phyloP scores from a whole-genome alignment of 1,140 invertebrate genomes.

The Oedothorax gibbosus region DNA sequence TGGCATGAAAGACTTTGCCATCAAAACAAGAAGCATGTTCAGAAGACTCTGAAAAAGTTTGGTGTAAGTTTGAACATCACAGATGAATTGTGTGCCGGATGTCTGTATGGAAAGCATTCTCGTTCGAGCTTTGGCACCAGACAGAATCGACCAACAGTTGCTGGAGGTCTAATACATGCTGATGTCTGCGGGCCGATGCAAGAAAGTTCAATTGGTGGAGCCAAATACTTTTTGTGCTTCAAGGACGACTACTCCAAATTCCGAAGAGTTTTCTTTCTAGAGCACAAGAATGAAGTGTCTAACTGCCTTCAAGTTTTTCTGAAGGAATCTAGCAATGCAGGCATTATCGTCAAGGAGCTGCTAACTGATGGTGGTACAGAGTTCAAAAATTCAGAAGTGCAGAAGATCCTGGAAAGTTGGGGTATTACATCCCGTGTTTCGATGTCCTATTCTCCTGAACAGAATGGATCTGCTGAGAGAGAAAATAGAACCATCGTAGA shows the following conservation, averaged over 20 bases:
- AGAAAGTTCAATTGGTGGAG: background rate
- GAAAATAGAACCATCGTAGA: slow-evolving; percentile 69
- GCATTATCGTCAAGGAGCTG: background rate
- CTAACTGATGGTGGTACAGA: background rate
- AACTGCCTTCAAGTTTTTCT: background rate
- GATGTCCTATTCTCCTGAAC: slow-evolving; percentile 70
- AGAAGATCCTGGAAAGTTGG: background rate
- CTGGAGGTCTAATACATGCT: background rate
- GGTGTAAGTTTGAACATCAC: background rate
- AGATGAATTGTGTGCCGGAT: background rate
- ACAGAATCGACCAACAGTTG: background rate
- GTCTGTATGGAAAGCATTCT: background rate
- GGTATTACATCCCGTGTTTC: background rate
- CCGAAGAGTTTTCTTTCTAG: background rate
- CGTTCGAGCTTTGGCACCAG: background rate
- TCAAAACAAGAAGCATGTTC: slow-evolving; percentile 4
- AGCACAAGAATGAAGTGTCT: background rate
- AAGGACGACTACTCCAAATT: background rate
- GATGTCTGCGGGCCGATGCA: background rate
- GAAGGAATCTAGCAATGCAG: background rate
- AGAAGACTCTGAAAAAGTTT: slow-evolving; percentile 7
- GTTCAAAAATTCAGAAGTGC: background rate
- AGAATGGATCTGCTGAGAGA: slow-evolving; percentile 71
- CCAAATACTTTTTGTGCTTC: background rate
- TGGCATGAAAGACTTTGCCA: slow-evolving; percentile 5